These are phyloP conservation scores for Nymphicus hollandicus DNA, from an alignment of 2,113 vertebrate species.

Conservation along the genomic window DNA sequence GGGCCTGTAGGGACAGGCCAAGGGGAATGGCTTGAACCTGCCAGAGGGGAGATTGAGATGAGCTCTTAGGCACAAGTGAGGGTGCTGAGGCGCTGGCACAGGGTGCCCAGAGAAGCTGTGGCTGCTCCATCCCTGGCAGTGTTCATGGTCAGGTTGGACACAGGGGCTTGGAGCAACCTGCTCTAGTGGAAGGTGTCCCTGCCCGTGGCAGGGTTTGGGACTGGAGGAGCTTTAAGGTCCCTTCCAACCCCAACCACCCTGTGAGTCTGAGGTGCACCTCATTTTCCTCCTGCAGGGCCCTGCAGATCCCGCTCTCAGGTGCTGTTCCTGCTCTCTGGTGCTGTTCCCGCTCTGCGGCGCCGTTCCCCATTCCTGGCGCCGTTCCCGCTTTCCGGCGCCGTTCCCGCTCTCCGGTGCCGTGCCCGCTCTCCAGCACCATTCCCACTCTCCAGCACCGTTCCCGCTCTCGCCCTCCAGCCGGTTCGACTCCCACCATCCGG, in stretches of 20 bases:
- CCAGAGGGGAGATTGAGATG: too few species aligned
- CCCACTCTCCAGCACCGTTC: accelerated
- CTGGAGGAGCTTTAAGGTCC: neutral
- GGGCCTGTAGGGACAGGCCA: too few species aligned
- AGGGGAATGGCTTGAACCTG: too few species aligned
- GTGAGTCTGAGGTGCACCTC: neutral
- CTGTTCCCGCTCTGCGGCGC: neutral
- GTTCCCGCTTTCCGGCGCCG: too few species aligned
- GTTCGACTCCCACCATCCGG: neutral
- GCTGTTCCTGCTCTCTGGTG: neutral
- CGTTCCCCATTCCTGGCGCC: too few species aligned
- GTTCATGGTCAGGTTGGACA: too few species aligned
- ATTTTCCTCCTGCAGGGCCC: neutral
- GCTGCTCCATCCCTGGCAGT: too few species aligned
- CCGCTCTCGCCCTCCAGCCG: neutral
- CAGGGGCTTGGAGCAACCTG: neutral
- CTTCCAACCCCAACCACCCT: neutral
- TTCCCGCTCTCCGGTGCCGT: too few species aligned
- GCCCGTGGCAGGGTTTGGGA: neutral
- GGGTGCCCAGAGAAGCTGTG: too few species aligned
- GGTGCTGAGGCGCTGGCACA: too few species aligned
- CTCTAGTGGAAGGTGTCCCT: neutral
- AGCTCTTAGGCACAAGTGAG: too few species aligned
- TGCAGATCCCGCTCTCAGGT: neutral
- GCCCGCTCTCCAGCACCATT: neutral